phyloP scores from a whole-genome alignment of 2,113 vertebrate species.

The Oncorhynchus clarkii region DNA sequence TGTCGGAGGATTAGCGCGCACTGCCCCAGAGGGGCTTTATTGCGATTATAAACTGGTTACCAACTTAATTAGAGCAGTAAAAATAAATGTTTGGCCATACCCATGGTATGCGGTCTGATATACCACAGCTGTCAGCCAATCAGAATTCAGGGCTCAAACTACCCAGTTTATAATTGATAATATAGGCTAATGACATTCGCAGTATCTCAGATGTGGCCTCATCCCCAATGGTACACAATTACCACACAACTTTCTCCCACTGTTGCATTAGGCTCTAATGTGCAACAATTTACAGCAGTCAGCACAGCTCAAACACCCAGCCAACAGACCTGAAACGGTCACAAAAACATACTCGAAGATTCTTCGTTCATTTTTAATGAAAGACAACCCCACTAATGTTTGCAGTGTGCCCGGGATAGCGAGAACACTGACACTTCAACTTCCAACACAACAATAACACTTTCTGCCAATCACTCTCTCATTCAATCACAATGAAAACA shows the following conservation, averaged over 20 bases:
- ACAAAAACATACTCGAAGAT: background rate
- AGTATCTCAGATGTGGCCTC: background rate
- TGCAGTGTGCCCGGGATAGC: background rate
- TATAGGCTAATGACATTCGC: background rate
- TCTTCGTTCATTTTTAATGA: background rate
- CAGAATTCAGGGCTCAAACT: too few species aligned
- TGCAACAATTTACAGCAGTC: too few species aligned
- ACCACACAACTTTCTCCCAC: background rate
- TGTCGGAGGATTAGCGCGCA: too few species aligned
- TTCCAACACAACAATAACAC: constrained; percentile 18
- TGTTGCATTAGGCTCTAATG: background rate
- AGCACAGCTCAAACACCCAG: too few species aligned
- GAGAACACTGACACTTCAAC: background rate
- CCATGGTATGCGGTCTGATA: too few species aligned
- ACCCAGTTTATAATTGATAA: too few species aligned
- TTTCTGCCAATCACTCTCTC: constrained; percentile 28
- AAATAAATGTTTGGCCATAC: too few species aligned
- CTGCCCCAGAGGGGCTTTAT: too few species aligned
- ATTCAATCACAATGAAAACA: constrained; percentile 33
- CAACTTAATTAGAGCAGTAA: too few species aligned
- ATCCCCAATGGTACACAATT: background rate
- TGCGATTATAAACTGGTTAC: too few species aligned
- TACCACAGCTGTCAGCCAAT: too few species aligned
- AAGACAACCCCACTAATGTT: background rate
- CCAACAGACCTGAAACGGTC: background rate